Base-by-base conservation (phyloP, 2,888 invertebrate species). In the Euproctis similis region DNA sequence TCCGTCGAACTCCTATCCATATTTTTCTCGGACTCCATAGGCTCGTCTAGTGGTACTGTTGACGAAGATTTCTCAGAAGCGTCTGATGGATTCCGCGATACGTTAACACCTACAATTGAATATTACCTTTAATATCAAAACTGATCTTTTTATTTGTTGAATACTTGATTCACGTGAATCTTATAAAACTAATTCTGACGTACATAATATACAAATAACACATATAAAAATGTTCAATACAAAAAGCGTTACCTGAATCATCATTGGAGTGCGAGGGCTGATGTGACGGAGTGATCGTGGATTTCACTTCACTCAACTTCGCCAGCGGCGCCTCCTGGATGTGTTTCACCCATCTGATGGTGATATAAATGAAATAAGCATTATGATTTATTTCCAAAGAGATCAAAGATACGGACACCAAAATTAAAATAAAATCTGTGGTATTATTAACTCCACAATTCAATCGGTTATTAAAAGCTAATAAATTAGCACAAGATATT, bases 271-370 rank as follows among this genome's bases (percentile, higher is more conserved):
- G 40, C 24, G 57, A 53, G 43, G 67, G 58, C 8, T 68, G 62
- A 34, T 74, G 74, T 1, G 70, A 51, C 0, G 69, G 72, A 1
- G 72, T 60, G 26, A 61, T 50, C 31, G 31, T 53, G 0, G 66
- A 59, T 43, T 75, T 74, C 28, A 71, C 50, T 12, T 81, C 78
- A 0, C 78, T 67, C 9, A 73, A 53, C 26, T 69, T 68, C 9
- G 80, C 82, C 2, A 78, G 55, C 2, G 82, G 81, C 2, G 77
- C 66, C 34, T 76, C 76, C 7, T 74, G 71, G 36, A 85, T 78
- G 50, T 76, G 64, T 36, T 68, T 70, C 42, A 76, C 76, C 85
- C 85, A 85, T 0, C 85, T 85, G 50, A n/a, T n/a, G n/a, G n/a
- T n/a, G n/a, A n/a, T n/a, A n/a, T 0, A 10, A 33, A 25, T 1